Evolutionary conservation across 2,888 invertebrate species (phyloP), one percentile per base, ranked within the genome.

Genomic region (Quadroppia sp.): DNA sequence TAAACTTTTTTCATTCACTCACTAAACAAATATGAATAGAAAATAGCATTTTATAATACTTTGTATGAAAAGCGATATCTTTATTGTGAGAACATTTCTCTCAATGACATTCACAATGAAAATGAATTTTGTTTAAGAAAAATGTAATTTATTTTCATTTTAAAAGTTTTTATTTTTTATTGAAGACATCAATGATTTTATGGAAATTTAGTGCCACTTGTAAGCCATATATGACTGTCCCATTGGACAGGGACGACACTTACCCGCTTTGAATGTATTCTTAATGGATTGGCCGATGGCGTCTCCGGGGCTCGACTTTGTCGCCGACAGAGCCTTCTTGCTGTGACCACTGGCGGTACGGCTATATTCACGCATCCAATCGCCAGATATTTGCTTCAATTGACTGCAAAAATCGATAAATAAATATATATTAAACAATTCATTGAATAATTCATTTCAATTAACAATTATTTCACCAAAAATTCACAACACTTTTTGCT

Each of bases 291-390:
- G 75, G 17, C 76, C 32, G 17, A 77, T 32, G n/a, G 56, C 72
- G 59, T 77, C 77, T 17, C 73, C 72, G 13, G 76, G 76, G 28
- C 76, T 48, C 48, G 75, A 71, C 23, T 42, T 45, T 15, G 20
- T 17, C 30, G 11, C 59, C 20, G 61, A 61, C 3, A 32, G 15
- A 6, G 64, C 25, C 67, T 71, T 74, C 48, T 30, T 71, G 25
- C 72, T 36, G 30, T 48, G 71, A 56, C 50, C 73, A 50, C 73
- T 61, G 23, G 76, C 75, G 25, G 36, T 64, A 40, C 73, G 76
- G 53, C 71, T 75, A 36, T 86, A 86, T 80, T 87, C 88, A 81
- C 87, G 87, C 82, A 88, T 86, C 89, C 89, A 89, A 80, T 89
- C 88, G 74, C 87, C 87, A 73, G 88, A 87, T 56, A 87, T 86